Base-by-base conservation (phyloP, 2,113 vertebrate species). In the Benitochromis conjunctus region DNA sequence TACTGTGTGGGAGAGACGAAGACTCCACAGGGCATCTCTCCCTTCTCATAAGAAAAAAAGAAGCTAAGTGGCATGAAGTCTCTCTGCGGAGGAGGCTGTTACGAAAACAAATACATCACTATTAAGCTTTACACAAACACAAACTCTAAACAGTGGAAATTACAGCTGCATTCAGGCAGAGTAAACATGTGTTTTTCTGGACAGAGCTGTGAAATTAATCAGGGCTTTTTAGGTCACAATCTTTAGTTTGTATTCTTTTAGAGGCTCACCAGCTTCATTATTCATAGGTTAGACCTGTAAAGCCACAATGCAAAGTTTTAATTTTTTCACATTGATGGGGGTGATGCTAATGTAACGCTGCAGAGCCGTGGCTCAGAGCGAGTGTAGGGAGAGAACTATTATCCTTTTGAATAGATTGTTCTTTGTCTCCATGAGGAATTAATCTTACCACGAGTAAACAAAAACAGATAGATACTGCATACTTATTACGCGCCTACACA, bases 371-470 rank as follows among this genome's bases (percentile, higher is more conserved):
- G 21, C 85, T 66, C 10, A 1, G 29, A 69, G 58, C 7, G 1
- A 60, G n/a, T 5, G 48, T 1, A 13, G 19, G 58, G 21, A 58
- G 19, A 21, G n/a, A 31, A 36, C 34, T 14, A 14, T 78, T 81
- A 64, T 87, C 56, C 36, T 24, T 71, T 83, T 8, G 3, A 81
- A 84, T 64, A n/a, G 85, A 84, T 84, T 81, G 87, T 43, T 58
- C 41, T 77, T 76, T 13, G 5, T 82, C 51, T 81, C 82, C 86
- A 34, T 2, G 66, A 76, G 84, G 82, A 69, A 57, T 84, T 53
- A 19, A 36, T 87, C 60, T 18, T 10, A 41, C 38, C 55, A 36
- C 31, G 9, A 55, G 66, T 74, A 81, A 83, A 87, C 55, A 71
- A 57, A 83, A 64, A 36, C 18, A 53, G 53, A 84, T 26, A 16